Evolutionary conservation across 2,797 vertebrate species (phyloP).

Genomic region (Aphelocoma californica): DNA sequence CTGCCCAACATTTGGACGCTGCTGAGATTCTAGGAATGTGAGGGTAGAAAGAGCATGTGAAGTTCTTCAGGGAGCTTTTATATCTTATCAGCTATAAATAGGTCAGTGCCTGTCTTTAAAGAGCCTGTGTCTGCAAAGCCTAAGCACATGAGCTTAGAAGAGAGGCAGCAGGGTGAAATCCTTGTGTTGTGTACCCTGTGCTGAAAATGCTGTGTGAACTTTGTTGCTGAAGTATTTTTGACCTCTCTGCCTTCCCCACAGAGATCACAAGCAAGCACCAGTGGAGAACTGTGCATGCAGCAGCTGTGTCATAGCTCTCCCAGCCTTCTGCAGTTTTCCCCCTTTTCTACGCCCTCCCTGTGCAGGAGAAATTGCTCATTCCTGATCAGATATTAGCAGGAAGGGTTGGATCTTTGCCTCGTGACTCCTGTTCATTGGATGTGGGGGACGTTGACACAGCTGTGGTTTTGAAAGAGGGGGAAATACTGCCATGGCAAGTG

Average conservation of each 20-base stretch:
- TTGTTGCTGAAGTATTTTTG: background rate
- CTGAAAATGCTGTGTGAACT: background rate
- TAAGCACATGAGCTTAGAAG: background rate
- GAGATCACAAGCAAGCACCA: background rate
- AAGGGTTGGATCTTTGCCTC: background rate
- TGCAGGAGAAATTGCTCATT: background rate
- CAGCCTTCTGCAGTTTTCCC: background rate
- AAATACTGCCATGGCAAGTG: background rate
- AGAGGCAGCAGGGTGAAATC: background rate
- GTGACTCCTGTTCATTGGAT: background rate
- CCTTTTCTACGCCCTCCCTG: background rate
- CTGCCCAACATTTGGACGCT: background rate
- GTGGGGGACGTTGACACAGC: background rate
- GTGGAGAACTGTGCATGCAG: accelerated
- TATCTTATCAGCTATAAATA: background rate
- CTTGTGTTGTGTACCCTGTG: accelerated
- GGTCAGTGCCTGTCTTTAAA: background rate
- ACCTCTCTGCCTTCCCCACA: background rate
- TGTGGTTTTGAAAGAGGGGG: background rate
- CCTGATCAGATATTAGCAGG: background rate
- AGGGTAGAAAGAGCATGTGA: background rate
- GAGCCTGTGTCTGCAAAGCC: background rate
- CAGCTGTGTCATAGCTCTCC: background rate
- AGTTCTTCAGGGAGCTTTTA: background rate
- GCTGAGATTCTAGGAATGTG: background rate